Conservation (phyloP, 2,113 vertebrate genomes). For the Myiozetetes cayanensis region DNA sequence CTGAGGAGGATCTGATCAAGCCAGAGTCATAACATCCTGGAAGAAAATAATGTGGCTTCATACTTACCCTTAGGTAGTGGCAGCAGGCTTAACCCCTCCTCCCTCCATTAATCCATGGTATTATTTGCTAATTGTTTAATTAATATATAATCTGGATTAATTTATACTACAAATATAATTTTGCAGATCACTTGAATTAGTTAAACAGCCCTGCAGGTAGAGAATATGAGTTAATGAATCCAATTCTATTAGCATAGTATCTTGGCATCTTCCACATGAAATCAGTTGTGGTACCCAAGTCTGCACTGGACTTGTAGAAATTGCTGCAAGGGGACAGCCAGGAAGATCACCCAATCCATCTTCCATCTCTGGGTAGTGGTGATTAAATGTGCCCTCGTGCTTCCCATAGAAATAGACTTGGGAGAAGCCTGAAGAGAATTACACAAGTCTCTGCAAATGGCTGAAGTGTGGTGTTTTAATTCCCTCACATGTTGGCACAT, state of each 20-base stretch:
- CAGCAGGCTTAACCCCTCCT: neutral
- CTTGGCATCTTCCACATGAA: neutral
- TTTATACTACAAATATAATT: neutral
- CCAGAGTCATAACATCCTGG: neutral
- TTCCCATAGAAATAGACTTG: neutral
- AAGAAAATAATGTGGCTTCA: neutral
- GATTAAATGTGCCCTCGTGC: neutral
- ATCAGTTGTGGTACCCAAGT: neutral
- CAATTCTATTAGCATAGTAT: neutral
- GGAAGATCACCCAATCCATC: neutral
- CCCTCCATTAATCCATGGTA: neutral
- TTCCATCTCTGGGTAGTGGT: accelerated
- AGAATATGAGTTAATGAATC: neutral
- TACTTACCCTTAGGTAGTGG: neutral
- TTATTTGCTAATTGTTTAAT: neutral
- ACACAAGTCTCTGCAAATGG: neutral
- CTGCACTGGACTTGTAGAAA: neutral
- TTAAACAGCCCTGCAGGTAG: neutral
- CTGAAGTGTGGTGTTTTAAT: neutral
- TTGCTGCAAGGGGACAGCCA: neutral
- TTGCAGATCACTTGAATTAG: neutral
- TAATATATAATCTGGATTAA: neutral
- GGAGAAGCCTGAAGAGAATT: neutral
- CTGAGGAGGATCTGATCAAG: no score
- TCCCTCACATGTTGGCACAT: neutral